A percentile compares a stretch with the other conserved stretches of the same genome.
Evolutionary conservation across 2,888 invertebrate species (phyloP).

Genomic region (Pyrrhia umbra): DNA sequence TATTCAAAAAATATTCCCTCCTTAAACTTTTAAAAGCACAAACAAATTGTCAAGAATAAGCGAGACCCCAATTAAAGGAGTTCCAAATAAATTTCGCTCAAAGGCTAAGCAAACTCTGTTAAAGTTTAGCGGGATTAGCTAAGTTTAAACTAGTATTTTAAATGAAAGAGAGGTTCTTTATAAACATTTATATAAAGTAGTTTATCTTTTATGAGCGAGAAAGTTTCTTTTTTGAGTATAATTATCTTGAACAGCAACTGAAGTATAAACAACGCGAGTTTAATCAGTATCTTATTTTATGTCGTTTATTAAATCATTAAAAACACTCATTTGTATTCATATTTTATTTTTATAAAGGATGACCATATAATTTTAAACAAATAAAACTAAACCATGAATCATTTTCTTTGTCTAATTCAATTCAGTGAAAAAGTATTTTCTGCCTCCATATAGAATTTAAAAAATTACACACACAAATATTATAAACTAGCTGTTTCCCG

Average conservation of each 20-base stretch:
- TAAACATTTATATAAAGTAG: conserved; percentile 28
- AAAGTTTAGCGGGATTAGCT: conserved; percentile 44
- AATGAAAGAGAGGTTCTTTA: conserved; percentile 38
- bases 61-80: conserved; percentile 34
- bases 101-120: conserved; percentile 35
- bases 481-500: no score
- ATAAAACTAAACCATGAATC: no score
- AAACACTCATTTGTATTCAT: no score
- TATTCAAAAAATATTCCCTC: neutral
- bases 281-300: neutral
- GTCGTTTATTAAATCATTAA: rapidly evolving
- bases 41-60: conserved; percentile 16
- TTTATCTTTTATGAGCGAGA: conserved; percentile 32
- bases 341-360: no score
- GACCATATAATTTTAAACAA: no score
- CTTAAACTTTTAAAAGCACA: conserved; percentile 7
- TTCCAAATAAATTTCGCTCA: conserved; percentile 39
- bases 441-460: no score
- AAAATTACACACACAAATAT: no score
- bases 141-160: conserved; percentile 55
- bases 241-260: conserved; percentile 4
- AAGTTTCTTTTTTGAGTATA: conserved; percentile 21
- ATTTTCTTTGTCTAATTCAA: no score
- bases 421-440: no score
- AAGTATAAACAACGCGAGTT: neutral